Percentiles rank a stretch among this genome's conserved stretches.
Evolutionary conservation across 2,888 invertebrate species (phyloP).

Genomic region (Microchrysa polita): DNA sequence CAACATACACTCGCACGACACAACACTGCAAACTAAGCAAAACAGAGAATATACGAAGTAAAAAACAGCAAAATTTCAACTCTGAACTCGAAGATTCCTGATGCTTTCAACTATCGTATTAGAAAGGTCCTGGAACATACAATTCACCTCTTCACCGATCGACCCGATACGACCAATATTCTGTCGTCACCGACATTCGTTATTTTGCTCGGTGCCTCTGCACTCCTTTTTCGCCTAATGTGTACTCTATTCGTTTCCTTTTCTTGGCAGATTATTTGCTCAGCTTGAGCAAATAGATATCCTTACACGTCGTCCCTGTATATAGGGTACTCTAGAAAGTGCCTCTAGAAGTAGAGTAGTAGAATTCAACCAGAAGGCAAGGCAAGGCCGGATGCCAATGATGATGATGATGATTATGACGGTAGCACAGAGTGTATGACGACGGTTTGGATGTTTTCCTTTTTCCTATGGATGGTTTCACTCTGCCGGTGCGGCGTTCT

Average conservation of each 20-base stretch:
- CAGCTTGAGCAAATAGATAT: slow-evolving; percentile 32
- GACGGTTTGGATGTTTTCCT: slow-evolving; percentile 26
- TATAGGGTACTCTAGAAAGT: neutral
- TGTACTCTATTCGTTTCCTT: too few relatives aligned
- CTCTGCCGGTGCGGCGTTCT: neutral
- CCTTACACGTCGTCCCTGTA: slow-evolving; percentile 5
- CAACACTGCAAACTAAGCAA: neutral
- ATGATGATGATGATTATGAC: neutral
- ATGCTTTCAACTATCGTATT: neutral
- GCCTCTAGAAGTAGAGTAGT: too few relatives aligned
- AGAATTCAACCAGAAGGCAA: neutral
- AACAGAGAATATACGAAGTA: too few relatives aligned
- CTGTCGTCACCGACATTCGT: slow-evolving; percentile 15
- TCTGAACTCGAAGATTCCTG: neutral
- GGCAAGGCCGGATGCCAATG: neutral
- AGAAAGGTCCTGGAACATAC: neutral
- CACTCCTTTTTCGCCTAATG: too few relatives aligned
- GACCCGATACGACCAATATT: slow-evolving; percentile 1
- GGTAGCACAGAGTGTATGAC: too few relatives aligned
- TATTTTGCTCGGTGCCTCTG: neutral
- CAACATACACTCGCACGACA: slow-evolving; percentile 13
- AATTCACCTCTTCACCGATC: neutral
- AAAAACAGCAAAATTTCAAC: neutral
- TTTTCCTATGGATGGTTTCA: slow-evolving; percentile 30
- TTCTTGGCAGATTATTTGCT: slow-evolving; percentile 26